phyloP scores from a whole-genome alignment of 2,797 vertebrate genomes.

The Myotis myotis region DNA sequence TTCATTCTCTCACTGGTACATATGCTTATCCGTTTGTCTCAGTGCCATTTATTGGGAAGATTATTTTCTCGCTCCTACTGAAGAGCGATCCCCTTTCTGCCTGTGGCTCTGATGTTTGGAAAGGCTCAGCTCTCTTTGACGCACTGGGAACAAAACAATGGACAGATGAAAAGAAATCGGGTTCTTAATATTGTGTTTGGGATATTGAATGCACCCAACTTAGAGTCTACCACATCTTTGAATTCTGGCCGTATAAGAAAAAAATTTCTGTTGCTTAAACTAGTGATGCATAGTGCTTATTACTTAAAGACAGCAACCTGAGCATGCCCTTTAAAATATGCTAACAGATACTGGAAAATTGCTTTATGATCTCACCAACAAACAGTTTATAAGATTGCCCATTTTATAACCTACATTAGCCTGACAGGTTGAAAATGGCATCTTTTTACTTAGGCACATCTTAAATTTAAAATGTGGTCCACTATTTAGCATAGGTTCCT shows the following conservation, averaged over 20 bases:
- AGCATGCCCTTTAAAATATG: background rate
- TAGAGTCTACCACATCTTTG: background rate
- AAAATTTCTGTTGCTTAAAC: background rate
- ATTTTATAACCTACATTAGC: background rate
- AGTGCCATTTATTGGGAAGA: background rate
- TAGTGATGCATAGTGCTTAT: background rate
- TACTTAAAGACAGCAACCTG: background rate
- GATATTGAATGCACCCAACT: background rate
- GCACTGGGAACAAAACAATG: background rate
- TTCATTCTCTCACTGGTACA: background rate
- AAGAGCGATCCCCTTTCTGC: background rate
- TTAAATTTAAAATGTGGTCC: background rate
- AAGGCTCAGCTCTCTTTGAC: background rate
- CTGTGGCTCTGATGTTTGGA: background rate
- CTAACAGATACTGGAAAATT: background rate
- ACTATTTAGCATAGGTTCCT: background rate
- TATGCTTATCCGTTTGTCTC: background rate
- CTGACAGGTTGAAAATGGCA: background rate
- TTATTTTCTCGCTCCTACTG: background rate
- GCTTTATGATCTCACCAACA: background rate
- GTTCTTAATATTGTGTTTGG: background rate
- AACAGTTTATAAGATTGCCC: background rate
- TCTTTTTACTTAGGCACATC: background rate
- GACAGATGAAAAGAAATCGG: background rate
- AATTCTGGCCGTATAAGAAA: background rate